phyloP scores from a whole-genome alignment of 2,113 vertebrate species.

The Fregata magnificens region DNA sequence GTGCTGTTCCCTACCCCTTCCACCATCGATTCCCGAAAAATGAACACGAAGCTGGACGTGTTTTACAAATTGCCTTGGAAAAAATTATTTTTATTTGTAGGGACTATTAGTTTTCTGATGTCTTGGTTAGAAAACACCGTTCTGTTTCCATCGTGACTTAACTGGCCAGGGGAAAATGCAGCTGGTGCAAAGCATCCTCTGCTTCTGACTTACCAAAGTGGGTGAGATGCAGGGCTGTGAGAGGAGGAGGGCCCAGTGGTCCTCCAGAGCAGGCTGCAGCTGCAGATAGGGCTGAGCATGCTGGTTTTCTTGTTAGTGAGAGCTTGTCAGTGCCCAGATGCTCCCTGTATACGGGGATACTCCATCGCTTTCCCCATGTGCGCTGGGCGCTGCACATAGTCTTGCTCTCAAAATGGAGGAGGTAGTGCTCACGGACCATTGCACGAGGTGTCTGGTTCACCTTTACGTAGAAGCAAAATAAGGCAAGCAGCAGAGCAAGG shows the following conservation, averaged over 20 bases:
- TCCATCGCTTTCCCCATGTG: neutral
- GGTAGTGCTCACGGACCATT: accelerated
- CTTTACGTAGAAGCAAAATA: neutral
- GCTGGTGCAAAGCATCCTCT: neutral
- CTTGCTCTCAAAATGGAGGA: neutral
- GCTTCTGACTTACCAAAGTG: accelerated
- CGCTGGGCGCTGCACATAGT: neutral
- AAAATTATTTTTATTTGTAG: neutral
- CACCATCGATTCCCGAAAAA: neutral
- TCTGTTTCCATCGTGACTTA: neutral
- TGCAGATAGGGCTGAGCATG: accelerated
- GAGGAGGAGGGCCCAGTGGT: neutral
- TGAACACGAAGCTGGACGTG: accelerated
- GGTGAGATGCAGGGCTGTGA: neutral
- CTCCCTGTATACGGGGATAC: no score
- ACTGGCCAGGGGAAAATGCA: neutral
- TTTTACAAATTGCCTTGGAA: neutral
- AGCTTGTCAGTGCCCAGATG: neutral
- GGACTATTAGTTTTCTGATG: no score
- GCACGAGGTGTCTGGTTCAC: neutral
- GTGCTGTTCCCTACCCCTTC: neutral
- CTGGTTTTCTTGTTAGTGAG: neutral
- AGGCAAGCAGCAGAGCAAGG: neutral
- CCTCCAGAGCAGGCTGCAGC: neutral
- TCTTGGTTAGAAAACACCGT: neutral